Evolutionary conservation across 1,140 invertebrate genomes (phyloP).

Genomic region (honey bee (Apis mellifera)): DNA sequence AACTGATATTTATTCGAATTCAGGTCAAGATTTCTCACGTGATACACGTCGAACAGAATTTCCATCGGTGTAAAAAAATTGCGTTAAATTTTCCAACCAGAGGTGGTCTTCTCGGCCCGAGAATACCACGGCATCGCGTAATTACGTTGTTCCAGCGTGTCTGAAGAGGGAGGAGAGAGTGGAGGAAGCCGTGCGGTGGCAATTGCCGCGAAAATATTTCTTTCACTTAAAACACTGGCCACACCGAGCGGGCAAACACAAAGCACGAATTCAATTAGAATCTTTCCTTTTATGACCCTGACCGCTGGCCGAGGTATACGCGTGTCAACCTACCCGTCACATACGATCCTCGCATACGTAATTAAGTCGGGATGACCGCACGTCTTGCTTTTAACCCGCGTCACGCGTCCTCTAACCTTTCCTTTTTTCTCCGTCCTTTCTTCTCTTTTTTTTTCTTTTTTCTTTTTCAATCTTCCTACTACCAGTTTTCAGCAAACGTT

Average conservation of each 20-base stretch:
- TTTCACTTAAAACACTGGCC: slow-evolving; percentile 5
- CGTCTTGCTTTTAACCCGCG: slow-evolving; percentile 29
- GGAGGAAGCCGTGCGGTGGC: neutral
- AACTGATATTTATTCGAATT: neutral
- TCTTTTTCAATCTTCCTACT: neutral
- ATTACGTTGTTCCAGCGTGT: neutral
- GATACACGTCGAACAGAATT: neutral
- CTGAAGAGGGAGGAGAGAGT: too few species aligned
- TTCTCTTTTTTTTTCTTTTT: neutral
- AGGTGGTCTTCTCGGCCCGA: neutral
- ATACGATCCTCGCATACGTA: slow-evolving; percentile 33
- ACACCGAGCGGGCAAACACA: slow-evolving; percentile 10
- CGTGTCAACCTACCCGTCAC: slow-evolving; percentile 6
- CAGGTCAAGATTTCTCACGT: neutral
- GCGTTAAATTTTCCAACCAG: neutral
- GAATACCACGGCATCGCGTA: neutral
- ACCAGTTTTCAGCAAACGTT: neutral
- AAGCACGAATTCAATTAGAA: slow-evolving; percentile 45
- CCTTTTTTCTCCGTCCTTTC: neutral
- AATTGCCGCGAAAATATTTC: slow-evolving; percentile 22
- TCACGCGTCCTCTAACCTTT: slow-evolving; percentile 12
- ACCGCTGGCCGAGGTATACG: neutral
- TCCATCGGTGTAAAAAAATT: neutral
- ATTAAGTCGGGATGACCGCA: slow-evolving; percentile 33
- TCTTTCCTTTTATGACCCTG: slow-evolving; percentile 37